Base-by-base conservation (phyloP, 2,797 vertebrate species). In the Falco concolor region DNA sequence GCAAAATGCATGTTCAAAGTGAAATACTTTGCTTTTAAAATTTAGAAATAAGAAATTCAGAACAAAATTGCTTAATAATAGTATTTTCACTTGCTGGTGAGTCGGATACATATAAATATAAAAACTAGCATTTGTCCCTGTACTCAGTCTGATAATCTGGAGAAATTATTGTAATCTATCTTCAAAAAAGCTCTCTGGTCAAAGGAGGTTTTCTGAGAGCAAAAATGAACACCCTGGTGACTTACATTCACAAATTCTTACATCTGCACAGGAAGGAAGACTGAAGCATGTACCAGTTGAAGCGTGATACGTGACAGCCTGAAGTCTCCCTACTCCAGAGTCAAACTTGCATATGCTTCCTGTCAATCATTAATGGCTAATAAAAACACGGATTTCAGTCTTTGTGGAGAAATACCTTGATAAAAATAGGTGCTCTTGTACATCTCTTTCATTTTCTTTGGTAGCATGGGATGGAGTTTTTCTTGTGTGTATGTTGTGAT, bases 191-290 rank as follows among this genome's bases (percentile, higher is more conserved):
- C 12, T 47, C 24, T 80, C 15, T 45, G 24, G n/a, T 78, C 30
- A 30, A 38, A 84, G 54, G 42, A 61, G 36, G 16, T 42, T 91
- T 94, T 88, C 54, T 59, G 59, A 77, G 61, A 78, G 53, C 65
- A 73, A 61, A 92, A 87, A 17, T 24, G 24, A 61, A 23, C 12
- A 7, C 28, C 44, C 5, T n/a, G 11, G 10, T 77, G 36, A 64
- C 12, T 85, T 85, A 34, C 2, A 22, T 40, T 61, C 50, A 20
- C 61, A 63, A 34, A 59, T 59, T 64, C 56, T 77, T 86, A 25
- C 57, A 67, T 93, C 85, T 95, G 80, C 36, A 13, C 85, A 44
- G 80, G 89, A 95, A 88, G 77, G 76, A 91, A 88, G 52, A 38
- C 38, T 84, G 85, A 42, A 84, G 38, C 73, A 20, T 60, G 65